phyloP scores from a whole-genome alignment of 1,140 invertebrate genomes.

The Cydia strobilella region DNA sequence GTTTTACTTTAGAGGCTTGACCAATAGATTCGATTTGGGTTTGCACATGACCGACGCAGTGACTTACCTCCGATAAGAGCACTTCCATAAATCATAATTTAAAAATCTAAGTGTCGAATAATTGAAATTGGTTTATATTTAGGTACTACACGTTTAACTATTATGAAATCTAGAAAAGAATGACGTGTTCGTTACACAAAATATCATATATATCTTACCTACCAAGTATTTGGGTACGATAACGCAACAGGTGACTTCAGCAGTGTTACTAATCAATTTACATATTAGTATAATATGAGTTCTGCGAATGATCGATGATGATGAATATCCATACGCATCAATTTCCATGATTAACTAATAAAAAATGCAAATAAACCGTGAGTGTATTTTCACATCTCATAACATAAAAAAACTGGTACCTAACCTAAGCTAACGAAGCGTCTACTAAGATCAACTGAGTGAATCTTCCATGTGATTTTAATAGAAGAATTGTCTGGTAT shows the following conservation, averaged over 20 bases:
- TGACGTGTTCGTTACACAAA: constrained; percentile 2
- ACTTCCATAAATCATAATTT: constrained; percentile 9
- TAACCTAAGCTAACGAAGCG: too few species aligned
- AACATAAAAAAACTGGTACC: too few species aligned
- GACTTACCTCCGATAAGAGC: constrained; percentile 16
- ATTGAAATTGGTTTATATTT: not conserved
- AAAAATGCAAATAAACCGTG: not conserved
- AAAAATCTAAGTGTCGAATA: not conserved
- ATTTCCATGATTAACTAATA: not conserved
- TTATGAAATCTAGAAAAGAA: not conserved
- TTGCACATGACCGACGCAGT: not conserved
- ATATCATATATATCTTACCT: constrained; percentile 4
- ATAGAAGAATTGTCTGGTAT: too few species aligned
- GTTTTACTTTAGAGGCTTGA: not conserved
- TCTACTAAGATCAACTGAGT: too few species aligned
- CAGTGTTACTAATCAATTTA: constrained; percentile 23
- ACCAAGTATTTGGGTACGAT: constrained; percentile 5
- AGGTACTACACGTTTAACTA: constrained; percentile 9
- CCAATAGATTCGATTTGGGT: constrained; percentile 21
- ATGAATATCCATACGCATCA: not conserved
- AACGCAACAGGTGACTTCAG: constrained; percentile 20
- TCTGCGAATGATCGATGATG: constrained; percentile 15
- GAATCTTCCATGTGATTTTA: too few species aligned
- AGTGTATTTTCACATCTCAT: too few species aligned
- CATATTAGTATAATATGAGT: constrained; percentile 14